Evolutionary conservation across 2,888 invertebrate genomes (phyloP), one percentile per base, ranked within the genome.

Genomic region (Xanthia togata): DNA sequence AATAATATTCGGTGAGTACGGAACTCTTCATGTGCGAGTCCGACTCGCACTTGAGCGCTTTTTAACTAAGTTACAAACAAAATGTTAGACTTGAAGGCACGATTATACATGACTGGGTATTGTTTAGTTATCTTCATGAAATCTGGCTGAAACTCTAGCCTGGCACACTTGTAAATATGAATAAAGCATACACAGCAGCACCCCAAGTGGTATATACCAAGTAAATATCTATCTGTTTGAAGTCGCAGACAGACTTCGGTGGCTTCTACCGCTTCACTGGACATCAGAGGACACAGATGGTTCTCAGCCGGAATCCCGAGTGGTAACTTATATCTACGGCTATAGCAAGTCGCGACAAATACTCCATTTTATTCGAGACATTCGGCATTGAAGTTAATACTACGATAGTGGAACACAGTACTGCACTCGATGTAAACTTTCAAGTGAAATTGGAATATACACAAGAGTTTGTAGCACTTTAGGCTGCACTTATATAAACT

Each of bases 381-480:
- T 53, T 31, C 50, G 4, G 53, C 35, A 59, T 44, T 31, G 20
- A 64, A 53, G 57, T 47, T 63, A 81, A 31, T 44, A 35, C 57
- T 63, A 59, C 63, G 23, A 41, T 31, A 35, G 31, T 20, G n/a
- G 59, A 64, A 59, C 50, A 62, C 23, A 60, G 55, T 23, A 62
- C 50, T 62, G 62, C 67, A 53, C 70, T 82, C 47, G 1, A 23
- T 17, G 26, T 67, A 41, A 76, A 57, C 23, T 82, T 62, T 44
- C 12, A 31, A 50, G 26, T 62, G 12, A 62, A 63, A 70, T 63
- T 38, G 62, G 11, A 65, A 41, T 53, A 55, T 31, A 81, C 44
- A 82, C 53, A 44, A 64, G 57, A 55, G 31, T 75, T 79, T 50
- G 82, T 53, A 35, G 57, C 47, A 55, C 60, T 67, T 67, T 63